These are phyloP conservation scores for Scrobipalpa atriplicella DNA, from an alignment of 2,888 invertebrate genomes.

Conservation along the genomic window DNA sequence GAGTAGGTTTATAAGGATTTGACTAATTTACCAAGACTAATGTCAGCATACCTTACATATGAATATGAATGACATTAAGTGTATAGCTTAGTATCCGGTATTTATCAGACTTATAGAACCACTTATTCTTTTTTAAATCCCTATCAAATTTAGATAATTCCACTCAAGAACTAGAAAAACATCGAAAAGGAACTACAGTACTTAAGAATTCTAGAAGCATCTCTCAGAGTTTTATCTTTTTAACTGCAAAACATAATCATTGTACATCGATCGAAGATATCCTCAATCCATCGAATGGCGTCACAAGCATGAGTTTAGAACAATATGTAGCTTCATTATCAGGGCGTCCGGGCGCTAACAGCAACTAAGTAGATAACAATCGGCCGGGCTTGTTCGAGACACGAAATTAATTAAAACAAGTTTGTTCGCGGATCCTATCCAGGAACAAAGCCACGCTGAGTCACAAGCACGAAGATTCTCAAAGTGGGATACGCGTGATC, in stretches of 20 bases:
- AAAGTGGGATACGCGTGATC: neutral
- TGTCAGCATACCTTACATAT: too few species aligned
- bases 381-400: conserved; percentile 81
- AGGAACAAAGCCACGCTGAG: conserved; percentile 81
- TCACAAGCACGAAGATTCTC: conserved; percentile 54
- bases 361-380: conserved; percentile 82
- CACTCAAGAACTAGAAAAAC: too few species aligned
- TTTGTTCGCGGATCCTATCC: conserved; percentile 82
- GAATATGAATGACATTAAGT: too few species aligned
- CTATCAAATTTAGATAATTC: too few species aligned
- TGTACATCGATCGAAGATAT: too few species aligned
- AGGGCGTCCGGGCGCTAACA: conserved; percentile 75
- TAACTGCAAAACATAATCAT: neutral
- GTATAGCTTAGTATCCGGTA: too few species aligned
- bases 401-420: conserved; percentile 84
- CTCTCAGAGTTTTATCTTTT: neutral
- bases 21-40: too few species aligned
- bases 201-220: too few species aligned
- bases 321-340: conserved; percentile 78
- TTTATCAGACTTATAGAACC: too few species aligned
- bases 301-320: conserved; percentile 65
- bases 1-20: too few species aligned
- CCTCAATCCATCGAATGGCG: conserved; percentile 41
- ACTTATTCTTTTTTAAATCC: too few species aligned
- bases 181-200: too few species aligned